Evolutionary conservation across 1,140 invertebrate genomes (phyloP), one percentile per base, ranked within the genome.

Genomic region (Caenorhabditis inopinata): DNA sequence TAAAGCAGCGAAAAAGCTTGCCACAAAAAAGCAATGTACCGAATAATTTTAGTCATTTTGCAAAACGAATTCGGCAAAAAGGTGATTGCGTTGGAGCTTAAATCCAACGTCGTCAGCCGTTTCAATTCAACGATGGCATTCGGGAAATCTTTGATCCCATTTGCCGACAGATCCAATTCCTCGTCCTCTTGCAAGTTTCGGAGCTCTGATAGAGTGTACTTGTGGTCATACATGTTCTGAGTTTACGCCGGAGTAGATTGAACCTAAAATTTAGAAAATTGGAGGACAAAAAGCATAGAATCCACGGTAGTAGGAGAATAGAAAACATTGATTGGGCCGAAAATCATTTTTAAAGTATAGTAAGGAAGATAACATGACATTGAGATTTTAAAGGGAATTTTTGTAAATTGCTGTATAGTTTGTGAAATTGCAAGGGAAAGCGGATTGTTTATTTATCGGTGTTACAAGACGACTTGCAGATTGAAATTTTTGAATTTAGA

Each of bases 111-210:
- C 32, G 51, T 78, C 49, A 53, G n/a, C 6, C 47, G 42, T 12
- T 29, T 14, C 35, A 78, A 16, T n/a, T 78, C 51, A 32, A 38
- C 14, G 32, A 51, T 75, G 14, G 48, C 76, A n/a, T 62, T 78
- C 18, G 76, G 76, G 51, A 62, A 38, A 2, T 51, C 76, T 11
- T 42, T 7, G 23, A 78, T 51, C 16, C 21, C 53, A 14, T 38
- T 4, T 0, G 76, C 51, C 2, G 76, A 78, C 3, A 78, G 51
- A 35, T 78, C 76, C 18, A 78, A 27, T 53, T 78, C 76, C 21
- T 78, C 53, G 51, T 68, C 76, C 2, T 78, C 76, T 11, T 58
- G 76, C 16, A 78, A 27, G 12, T 68, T 38, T 38, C 25, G 29
- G 5, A 78, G 49, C 48, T 78, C 76, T 23, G 29, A 62, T 12